Percentiles rank a stretch among this genome's conserved stretches.
phyloP scores from a whole-genome alignment of 2,797 vertebrate species.

The Semaprochilodus insignis region DNA sequence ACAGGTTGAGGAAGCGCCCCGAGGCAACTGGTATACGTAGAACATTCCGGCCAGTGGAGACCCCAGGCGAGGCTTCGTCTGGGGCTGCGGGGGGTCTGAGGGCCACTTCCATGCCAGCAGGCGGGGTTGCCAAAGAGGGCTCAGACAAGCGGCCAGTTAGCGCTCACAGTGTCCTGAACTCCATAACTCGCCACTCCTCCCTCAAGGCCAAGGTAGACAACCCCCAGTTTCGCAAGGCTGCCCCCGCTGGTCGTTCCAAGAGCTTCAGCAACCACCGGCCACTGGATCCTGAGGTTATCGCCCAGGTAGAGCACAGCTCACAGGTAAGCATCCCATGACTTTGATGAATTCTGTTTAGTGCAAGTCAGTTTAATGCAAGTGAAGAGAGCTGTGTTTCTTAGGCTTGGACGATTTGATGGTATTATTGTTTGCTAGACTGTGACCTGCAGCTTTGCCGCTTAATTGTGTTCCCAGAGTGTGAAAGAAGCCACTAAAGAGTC shows the following conservation, averaged over 20 bases:
- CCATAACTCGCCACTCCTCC: slow-evolving; percentile 95
- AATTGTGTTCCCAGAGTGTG: too few species aligned
- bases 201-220: slow-evolving; percentile 95
- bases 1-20: slow-evolving; percentile 92
- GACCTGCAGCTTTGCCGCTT: too few species aligned
- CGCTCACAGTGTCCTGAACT: slow-evolving; percentile 93
- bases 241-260: slow-evolving; percentile 92
- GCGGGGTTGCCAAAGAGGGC: slow-evolving; percentile 87
- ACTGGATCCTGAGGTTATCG: slow-evolving; percentile 92
- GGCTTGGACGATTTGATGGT: too few species aligned
- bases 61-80: slow-evolving; percentile 79
- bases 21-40: slow-evolving; percentile 91
- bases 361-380: not conserved
- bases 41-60: slow-evolving; percentile 87
- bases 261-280: slow-evolving; percentile 99
- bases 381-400: too few species aligned
- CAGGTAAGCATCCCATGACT: slow-evolving; percentile 63
- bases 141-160: slow-evolving; percentile 91
- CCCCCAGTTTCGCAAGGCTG: slow-evolving; percentile 90
- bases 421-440: too few species aligned
- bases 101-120: slow-evolving; percentile 86
- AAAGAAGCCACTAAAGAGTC: too few species aligned
- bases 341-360: not conserved
- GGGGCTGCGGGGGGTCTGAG: slow-evolving; percentile 76
- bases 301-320: slow-evolving; percentile 84